Evolutionary conservation across 53 echinoderm and acorn worm species (phyloP), one percentile per base, ranked within the genome.

Genomic region (Zoroaster sp.): DNA sequence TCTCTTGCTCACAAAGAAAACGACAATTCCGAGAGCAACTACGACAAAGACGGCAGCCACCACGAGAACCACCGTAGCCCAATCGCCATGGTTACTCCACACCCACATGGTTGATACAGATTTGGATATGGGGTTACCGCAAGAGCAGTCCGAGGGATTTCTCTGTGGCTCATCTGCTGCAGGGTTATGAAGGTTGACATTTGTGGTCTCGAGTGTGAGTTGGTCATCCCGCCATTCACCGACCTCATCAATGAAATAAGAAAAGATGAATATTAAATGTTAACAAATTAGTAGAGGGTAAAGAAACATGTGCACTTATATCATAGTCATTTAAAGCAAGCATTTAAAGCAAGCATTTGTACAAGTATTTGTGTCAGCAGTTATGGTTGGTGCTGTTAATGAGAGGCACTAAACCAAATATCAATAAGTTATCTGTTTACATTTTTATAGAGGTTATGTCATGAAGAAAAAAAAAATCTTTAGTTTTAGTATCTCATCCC

Each of bases 61-160:
- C 18, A 86, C 85, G 7, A 94, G 47, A 30, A 94, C 36, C 18
- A 94, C 74, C 25, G 87, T 87, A 35, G 65, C 66, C 94, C 94
- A 94, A 37, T 88, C 36, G 36, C 82, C 73, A 59, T 74, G 40
- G 32, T 54, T 25, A 43, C 72, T 32, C 49, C 74, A 87, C 81
- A 54, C 28, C 73, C 68, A 87, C 72, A n/a, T 53, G 53, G 53
- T 53, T n/a, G n/a, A n/a, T n/a, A 85, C 67, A 46, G 73, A 73
- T 35, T 37, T 72, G 43, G 28, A 38, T 1, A 33, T 31, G 36
- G 69, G 69, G 18, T 52, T 21, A 49, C 69, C 70, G 46, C 77
- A 88, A 12, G 52, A 47, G 49, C 93, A 93, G 21, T 42, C 53
- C 18, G 75, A 38, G 51, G 93, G 88, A 35, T 74, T 77, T 13